A percentile compares a stretch with the other conserved stretches of the same genome.
phyloP scores from a whole-genome alignment of 2,888 invertebrate species.

The Emmelina monodactyla region DNA sequence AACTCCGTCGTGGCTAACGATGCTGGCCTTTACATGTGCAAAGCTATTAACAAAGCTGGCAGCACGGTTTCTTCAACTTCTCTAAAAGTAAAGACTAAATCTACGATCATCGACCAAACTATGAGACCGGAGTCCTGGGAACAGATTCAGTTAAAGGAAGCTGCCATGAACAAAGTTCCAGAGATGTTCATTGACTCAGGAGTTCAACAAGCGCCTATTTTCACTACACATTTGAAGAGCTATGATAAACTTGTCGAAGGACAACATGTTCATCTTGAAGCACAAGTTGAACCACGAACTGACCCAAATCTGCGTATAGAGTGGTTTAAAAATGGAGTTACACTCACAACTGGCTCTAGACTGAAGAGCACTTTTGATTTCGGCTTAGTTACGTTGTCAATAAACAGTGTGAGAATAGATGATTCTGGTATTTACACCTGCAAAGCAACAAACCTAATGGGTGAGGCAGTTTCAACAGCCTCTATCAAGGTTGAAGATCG shows the following conservation, averaged over 20 bases:
- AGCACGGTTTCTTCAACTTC: constrained; percentile 93
- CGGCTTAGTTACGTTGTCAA: constrained; percentile 91
- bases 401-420: constrained; percentile 85
- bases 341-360: constrained; percentile 86
- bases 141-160: constrained; percentile 90
- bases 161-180: constrained; percentile 88
- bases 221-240: constrained; percentile 89
- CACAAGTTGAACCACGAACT: constrained; percentile 88
- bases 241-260: constrained; percentile 85
- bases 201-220: constrained; percentile 93
- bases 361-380: constrained; percentile 96
- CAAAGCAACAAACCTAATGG: constrained; percentile 90
- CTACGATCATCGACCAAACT: constrained; percentile 82
- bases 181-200: constrained; percentile 87
- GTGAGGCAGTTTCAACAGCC: constrained; percentile 93
- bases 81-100: constrained; percentile 85
- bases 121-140: constrained; percentile 92
- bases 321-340: constrained; percentile 92
- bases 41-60: constrained; percentile 92
- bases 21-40: constrained; percentile 92
- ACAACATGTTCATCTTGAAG: constrained; percentile 86
- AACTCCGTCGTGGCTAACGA: constrained; percentile 88
- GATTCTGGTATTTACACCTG: constrained; percentile 97
- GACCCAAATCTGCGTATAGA: constrained; percentile 88
- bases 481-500: constrained; percentile 88